Conservation (phyloP, 2,888 invertebrate species). For the Nephrotoma appendiculata region DNA sequence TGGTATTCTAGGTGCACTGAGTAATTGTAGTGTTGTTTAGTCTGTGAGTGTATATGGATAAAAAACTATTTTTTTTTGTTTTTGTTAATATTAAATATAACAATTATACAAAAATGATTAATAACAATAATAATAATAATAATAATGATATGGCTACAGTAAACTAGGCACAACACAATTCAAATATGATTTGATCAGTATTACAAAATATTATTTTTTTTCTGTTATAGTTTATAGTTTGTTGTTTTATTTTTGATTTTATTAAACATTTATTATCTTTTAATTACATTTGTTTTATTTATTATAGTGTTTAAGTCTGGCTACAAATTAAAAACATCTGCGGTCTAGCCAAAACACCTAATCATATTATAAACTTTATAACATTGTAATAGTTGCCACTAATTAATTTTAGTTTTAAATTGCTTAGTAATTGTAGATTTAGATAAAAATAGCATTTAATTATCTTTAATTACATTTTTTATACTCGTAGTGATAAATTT, state of each 20-base stretch:
- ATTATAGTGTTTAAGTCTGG: not conserved
- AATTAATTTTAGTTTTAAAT: not conserved
- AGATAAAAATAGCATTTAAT: not conserved
- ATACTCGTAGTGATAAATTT: not conserved
- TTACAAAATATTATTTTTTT: not conserved
- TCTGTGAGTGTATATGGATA: not conserved
- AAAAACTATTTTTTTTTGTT: not conserved
- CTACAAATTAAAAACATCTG: too few relatives aligned
- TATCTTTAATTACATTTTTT: not conserved
- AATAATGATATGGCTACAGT: not conserved
- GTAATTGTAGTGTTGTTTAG: not conserved
- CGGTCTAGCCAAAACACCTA: not conserved
- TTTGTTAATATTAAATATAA: not conserved
- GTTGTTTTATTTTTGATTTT: not conserved
- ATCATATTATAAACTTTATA: not conserved
- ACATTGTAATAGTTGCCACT: not conserved
- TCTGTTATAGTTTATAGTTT: not conserved
- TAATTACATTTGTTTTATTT: not conserved
- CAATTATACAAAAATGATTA: not conserved
- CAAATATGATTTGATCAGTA: not conserved
- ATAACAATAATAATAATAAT: not conserved
- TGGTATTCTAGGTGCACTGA: too few relatives aligned
- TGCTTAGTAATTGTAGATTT: not conserved
- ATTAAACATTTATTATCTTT: not conserved
- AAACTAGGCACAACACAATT: not conserved